Evolutionary conservation across 2,888 invertebrate genomes (phyloP).

Genomic region (Zygogramma bicolorata): DNA sequence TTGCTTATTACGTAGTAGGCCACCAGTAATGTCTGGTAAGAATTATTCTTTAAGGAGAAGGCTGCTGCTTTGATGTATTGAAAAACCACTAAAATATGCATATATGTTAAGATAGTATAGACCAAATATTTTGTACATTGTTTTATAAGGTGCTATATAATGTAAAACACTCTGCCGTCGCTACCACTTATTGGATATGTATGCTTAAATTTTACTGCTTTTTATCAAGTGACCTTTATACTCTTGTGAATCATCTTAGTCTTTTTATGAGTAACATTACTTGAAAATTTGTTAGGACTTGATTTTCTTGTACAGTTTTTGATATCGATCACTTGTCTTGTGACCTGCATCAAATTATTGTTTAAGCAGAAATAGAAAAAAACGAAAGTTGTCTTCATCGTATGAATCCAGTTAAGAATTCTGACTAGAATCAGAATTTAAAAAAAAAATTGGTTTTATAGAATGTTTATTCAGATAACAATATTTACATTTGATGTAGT

Average conservation of each 20-base stretch:
- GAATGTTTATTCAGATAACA: background rate
- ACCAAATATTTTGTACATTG: slow-evolving; percentile 2
- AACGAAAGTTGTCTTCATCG: no score
- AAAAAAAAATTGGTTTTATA: no score
- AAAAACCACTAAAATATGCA: background rate
- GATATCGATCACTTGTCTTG: no score
- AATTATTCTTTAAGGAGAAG: no score
- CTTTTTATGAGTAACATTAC: no score
- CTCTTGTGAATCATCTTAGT: background rate
- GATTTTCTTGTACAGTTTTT: background rate
- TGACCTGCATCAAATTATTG: no score
- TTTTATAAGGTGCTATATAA: slow-evolving; percentile 7
- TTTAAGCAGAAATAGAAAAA: no score
- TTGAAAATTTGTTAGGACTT: background rate
- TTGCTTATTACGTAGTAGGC: no score
- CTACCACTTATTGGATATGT: background rate
- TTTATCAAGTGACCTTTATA: background rate
- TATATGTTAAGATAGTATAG: background rate
- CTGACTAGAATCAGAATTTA: no score
- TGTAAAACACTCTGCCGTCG: background rate
- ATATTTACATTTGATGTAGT: background rate
- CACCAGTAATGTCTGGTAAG: no score
- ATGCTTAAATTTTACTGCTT: background rate
- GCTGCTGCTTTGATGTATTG: background rate
- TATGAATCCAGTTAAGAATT: no score